Conservation (phyloP, 2,888 invertebrate species). For the Eilema sororculum region DNA sequence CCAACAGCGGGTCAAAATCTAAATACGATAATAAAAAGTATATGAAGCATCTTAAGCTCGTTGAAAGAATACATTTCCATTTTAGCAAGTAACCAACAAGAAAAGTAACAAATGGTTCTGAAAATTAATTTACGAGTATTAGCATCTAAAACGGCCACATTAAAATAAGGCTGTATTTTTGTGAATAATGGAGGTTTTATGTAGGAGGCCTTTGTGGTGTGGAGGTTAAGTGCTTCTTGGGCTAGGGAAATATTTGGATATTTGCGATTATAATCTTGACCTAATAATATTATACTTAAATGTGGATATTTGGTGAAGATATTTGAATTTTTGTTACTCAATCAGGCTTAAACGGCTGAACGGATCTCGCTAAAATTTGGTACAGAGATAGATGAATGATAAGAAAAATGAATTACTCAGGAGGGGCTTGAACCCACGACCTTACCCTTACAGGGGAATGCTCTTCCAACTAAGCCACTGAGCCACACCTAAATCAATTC, state of each 20-base stretch:
- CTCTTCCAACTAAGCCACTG: too few species aligned
- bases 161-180: conserved; percentile 9
- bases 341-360: too few species aligned
- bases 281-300: too few species aligned
- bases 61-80: neutral
- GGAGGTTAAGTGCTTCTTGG: conserved; percentile 11
- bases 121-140: conserved; percentile 16
- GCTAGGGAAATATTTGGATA: neutral
- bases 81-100: conserved; percentile 1
- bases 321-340: too few species aligned
- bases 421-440: too few species aligned
- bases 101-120: conserved; percentile 4
- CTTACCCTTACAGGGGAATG: too few species aligned
- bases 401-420: too few species aligned
- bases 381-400: too few species aligned
- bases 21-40: neutral
- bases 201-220: neutral
- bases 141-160: conserved; percentile 1
- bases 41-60: neutral
- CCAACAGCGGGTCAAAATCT: too few species aligned
- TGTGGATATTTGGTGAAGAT: too few species aligned
- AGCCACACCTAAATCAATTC: too few species aligned
- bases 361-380: too few species aligned
- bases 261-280: neutral
- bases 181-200: conserved; percentile 12